phyloP scores from a whole-genome alignment of 1,140 invertebrate genomes.

The Diachasma alloeum region DNA sequence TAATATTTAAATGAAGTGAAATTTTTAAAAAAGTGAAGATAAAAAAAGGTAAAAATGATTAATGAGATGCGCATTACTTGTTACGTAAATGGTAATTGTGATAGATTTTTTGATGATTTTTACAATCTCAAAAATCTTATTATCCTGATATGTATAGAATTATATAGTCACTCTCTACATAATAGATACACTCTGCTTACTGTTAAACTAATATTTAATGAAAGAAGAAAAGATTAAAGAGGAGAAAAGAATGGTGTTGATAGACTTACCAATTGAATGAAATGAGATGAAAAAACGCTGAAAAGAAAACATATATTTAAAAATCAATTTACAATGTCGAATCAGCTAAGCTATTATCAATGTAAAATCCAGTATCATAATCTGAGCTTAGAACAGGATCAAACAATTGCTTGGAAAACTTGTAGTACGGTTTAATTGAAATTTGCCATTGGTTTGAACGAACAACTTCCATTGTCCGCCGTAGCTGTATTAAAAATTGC shows the following conservation, averaged over 20 bases:
- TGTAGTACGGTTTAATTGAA: neutral
- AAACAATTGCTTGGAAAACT: conserved; percentile 31
- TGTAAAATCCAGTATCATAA: conserved; percentile 27
- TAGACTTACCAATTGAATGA: neutral
- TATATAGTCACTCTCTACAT: conserved; percentile 62
- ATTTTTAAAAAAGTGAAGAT: conserved; percentile 38
- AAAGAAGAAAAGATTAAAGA: conserved; percentile 31
- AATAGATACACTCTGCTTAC: conserved; percentile 58
- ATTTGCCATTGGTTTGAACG: conserved; percentile 25
- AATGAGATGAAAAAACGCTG: conserved; percentile 8
- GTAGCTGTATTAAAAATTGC: neutral
- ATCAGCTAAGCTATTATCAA: conserved; percentile 23
- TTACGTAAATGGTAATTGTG: conserved; percentile 67
- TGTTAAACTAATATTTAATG: conserved; percentile 48
- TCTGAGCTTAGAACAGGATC: conserved; percentile 36
- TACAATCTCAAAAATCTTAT: conserved; percentile 68
- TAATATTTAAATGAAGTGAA: conserved; percentile 57
- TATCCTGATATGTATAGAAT: conserved; percentile 64
- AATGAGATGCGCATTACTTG: conserved; percentile 60
- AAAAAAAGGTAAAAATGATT: conserved; percentile 45
- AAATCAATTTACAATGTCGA: conserved; percentile 23
- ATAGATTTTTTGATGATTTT: conserved; percentile 70
- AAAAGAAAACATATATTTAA: conserved; percentile 13
- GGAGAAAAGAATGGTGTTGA: conserved; percentile 21
- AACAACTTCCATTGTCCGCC: conserved; percentile 23